Evolutionary conservation across 2,888 invertebrate species (phyloP).

Genomic region (Erynnis tages): DNA sequence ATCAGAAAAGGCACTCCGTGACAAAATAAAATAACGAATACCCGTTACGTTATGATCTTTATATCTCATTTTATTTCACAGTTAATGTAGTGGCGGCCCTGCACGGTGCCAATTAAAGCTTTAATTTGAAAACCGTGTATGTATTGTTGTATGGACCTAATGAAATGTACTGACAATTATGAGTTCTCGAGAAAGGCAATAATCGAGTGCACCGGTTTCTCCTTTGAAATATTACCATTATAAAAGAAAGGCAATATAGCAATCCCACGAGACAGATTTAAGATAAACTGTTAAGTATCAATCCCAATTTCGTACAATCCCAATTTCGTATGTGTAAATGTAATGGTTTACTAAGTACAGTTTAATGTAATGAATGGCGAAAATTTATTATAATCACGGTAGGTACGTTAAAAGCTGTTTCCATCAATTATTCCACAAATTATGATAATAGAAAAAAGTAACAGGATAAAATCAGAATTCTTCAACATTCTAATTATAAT

Average conservation of each 20-base stretch:
- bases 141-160: slow-evolving; percentile 38
- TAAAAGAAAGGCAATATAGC: slow-evolving; percentile 16
- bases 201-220: slow-evolving; percentile 10
- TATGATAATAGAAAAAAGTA: too few species aligned
- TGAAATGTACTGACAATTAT: slow-evolving; percentile 35
- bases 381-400: too few species aligned
- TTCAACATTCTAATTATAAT: too few species aligned
- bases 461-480: too few species aligned
- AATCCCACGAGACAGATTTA: slow-evolving; percentile 15
- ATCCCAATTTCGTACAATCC: background rate
- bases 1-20: too few species aligned
- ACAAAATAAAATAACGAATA: too few species aligned
- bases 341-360: too few species aligned
- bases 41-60: too few species aligned
- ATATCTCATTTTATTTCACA: background rate
- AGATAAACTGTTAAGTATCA: slow-evolving; percentile 2
- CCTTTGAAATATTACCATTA: slow-evolving; percentile 17
- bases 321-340: background rate
- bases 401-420: too few species aligned
- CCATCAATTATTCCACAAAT: too few species aligned
- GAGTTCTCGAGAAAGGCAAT: slow-evolving; percentile 17
- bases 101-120: slow-evolving; percentile 46
- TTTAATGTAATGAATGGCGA: too few species aligned
- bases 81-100: slow-evolving; percentile 33
- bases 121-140: slow-evolving; percentile 57